Percentiles rank a stretch among this genome's conserved stretches.
These are phyloP conservation scores for Reticulitermes speratus DNA, from an alignment of 1,140 invertebrate species.

Conservation along the genomic window DNA sequence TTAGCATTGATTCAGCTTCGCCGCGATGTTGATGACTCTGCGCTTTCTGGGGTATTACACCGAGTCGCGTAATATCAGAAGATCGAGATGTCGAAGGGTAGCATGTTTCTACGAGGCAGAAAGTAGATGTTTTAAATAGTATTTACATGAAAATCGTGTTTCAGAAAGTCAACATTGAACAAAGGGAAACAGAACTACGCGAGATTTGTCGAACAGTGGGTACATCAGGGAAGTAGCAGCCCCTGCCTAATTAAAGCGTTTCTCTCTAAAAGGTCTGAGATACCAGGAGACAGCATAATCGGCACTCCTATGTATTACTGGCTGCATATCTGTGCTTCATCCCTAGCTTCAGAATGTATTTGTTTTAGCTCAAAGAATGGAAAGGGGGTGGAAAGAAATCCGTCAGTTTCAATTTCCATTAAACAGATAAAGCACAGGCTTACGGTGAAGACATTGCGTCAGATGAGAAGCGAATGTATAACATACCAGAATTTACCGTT, in stretches of 20 bases:
- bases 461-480: neutral
- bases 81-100: no score
- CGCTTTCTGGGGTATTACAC: no score
- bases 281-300: neutral
- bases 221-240: neutral
- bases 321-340: no score
- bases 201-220: no score
- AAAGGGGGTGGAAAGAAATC: neutral
- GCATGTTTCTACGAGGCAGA: no score
- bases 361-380: neutral
- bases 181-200: no score
- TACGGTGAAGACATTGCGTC: neutral
- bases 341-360: neutral
- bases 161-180: no score
- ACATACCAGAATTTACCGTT: neutral
- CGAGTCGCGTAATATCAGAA: no score
- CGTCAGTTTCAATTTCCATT: constrained; percentile 1
- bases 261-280: neutral
- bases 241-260: neutral
- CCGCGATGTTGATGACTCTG: no score
- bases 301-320: neutral
- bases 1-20: no score
- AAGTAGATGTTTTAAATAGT: no score
- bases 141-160: no score
- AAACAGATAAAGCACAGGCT: neutral